These are phyloP conservation scores for Porphyrio hochstetteri DNA, from an alignment of 2,113 vertebrate species.

Conservation along the genomic window DNA sequence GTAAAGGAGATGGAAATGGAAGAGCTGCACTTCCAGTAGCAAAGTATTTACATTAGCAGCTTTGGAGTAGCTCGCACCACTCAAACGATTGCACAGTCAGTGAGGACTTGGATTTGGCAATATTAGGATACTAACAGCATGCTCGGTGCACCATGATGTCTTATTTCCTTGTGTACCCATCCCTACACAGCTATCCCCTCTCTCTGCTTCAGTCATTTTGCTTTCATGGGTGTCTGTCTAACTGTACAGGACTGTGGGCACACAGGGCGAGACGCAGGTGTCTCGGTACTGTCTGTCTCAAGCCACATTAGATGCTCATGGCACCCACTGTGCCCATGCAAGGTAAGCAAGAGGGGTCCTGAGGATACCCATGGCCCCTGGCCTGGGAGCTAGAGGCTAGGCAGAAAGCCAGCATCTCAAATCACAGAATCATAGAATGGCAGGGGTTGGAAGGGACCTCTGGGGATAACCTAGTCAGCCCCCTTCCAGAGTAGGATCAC, in stretches of 20 bases:
- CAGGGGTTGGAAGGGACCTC: no score
- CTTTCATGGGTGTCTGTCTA: neutral
- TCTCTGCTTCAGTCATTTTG: neutral
- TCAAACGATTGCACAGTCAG: neutral
- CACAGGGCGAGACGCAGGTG: neutral
- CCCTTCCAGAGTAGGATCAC: no score
- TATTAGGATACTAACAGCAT: neutral
- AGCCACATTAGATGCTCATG: neutral
- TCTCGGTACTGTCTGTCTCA: neutral
- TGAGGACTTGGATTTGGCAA: neutral
- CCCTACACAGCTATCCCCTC: neutral
- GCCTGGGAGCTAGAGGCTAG: neutral
- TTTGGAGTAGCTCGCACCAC: neutral
- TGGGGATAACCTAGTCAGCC: no score
- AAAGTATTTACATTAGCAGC: neutral
- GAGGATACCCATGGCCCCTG: neutral
- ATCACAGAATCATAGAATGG: neutral
- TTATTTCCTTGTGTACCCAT: neutral
- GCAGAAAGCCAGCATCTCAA: neutral
- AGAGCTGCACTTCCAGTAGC: neutral
- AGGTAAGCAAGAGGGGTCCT: neutral
- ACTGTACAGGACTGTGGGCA: neutral
- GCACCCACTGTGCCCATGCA: fast-evolving
- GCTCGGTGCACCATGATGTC: neutral
- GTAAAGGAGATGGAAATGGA: neutral